Evolutionary conservation across 2,888 invertebrate genomes (phyloP).

Genomic region (Calliphora vomitoria): DNA sequence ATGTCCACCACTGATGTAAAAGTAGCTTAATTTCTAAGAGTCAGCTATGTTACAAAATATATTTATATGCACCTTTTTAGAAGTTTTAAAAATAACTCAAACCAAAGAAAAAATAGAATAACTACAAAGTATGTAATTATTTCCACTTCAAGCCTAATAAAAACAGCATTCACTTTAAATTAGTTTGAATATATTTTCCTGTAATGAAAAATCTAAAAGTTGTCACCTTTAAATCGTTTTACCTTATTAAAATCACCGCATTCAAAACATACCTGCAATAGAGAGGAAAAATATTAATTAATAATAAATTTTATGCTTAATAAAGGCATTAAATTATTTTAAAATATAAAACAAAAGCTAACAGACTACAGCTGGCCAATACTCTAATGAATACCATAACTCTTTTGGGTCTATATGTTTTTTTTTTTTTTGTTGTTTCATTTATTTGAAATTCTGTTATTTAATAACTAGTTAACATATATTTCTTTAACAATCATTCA

Average conservation of each 20-base stretch:
- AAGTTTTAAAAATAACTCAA: too few relatives aligned
- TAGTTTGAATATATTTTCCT: neutral
- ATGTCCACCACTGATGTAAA: too few relatives aligned
- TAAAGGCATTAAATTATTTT: constrained; percentile 20
- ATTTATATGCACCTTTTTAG: too few relatives aligned
- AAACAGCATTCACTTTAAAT: too few relatives aligned
- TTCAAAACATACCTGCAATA: neutral
- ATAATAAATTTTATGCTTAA: neutral
- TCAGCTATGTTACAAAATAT: too few relatives aligned
- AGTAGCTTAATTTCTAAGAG: too few relatives aligned
- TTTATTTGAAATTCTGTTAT: constrained; percentile 8
- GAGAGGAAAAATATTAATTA: neutral
- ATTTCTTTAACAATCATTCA: constrained; percentile 28
- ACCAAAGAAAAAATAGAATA: too few relatives aligned
- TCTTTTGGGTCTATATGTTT: neutral
- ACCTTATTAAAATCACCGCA: neutral
- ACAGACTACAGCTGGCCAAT: neutral
- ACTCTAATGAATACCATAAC: neutral
- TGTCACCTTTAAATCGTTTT: neutral
- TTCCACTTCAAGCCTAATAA: too few relatives aligned
- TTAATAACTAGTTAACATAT: constrained; percentile 45
- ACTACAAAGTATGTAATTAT: too few relatives aligned
- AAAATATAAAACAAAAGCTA: neutral
- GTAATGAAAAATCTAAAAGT: neutral
- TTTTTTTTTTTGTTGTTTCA: too few relatives aligned